Conservation (phyloP, 2,888 invertebrate species). For the Drosophila anceps region DNA sequence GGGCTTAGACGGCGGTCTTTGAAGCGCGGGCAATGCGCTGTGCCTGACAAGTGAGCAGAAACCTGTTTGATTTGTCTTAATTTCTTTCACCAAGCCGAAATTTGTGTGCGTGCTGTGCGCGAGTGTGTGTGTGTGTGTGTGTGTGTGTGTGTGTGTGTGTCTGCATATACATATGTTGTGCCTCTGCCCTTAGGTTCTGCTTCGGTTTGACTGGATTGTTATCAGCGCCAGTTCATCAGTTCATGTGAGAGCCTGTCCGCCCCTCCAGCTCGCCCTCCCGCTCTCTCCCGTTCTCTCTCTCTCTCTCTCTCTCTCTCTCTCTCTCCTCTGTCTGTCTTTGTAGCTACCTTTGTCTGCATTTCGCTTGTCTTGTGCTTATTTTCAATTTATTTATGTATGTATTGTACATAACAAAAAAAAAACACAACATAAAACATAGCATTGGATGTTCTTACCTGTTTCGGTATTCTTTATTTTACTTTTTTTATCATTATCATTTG, state of each 20-base stretch:
- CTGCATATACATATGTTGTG: slow-evolving; percentile 9
- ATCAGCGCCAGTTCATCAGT: slow-evolving; percentile 64
- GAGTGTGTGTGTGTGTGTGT: slow-evolving; percentile 5
- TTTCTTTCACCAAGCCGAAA: slow-evolving; percentile 61
- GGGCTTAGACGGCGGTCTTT: slow-evolving; percentile 32
- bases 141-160: slow-evolving; percentile 3
- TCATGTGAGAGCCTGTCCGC: slow-evolving; percentile 39
- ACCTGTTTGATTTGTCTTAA: slow-evolving; percentile 76
- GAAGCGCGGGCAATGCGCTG: slow-evolving; percentile 32
- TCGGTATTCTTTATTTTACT: slow-evolving; percentile 46
- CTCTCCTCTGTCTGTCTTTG: not conserved
- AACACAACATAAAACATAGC: slow-evolving; percentile 51
- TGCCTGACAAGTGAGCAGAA: slow-evolving; percentile 41
- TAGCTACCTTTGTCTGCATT: slow-evolving; percentile 15
- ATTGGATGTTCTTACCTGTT: slow-evolving; percentile 66
- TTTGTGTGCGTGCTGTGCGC: slow-evolving; percentile 11
- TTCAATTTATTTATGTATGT: slow-evolving; percentile 39
- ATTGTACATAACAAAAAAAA: slow-evolving; percentile 11
- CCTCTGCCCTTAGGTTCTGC: slow-evolving; percentile 13
- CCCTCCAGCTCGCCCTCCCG: slow-evolving; percentile 3
- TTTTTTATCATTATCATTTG: slow-evolving; percentile 70
- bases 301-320: not conserved
- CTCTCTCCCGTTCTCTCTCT: not conserved
- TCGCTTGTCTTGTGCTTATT: slow-evolving; percentile 39
- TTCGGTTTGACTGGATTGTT: slow-evolving; percentile 29